Conservation (phyloP, 1,140 invertebrate species). For the Akabosia matsudoensis region DNA sequence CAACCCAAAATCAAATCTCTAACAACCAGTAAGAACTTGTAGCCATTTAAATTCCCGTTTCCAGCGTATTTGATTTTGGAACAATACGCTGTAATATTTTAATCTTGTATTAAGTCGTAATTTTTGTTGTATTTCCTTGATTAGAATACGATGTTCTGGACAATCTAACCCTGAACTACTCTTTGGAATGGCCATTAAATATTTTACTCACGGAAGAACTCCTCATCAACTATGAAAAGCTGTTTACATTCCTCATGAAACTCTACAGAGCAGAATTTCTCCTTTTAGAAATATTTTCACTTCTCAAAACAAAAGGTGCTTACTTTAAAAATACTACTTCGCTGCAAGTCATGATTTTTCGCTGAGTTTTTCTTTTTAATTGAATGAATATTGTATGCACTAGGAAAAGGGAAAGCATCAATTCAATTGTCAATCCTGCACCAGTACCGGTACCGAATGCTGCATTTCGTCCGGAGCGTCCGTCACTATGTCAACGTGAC, state of each 20-base stretch:
- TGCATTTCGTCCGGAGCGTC: constrained; percentile 42
- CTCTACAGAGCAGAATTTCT: constrained; percentile 39
- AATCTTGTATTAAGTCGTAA: not conserved
- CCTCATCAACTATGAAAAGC: constrained; percentile 31
- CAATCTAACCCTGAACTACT: constrained; percentile 28
- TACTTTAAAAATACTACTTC: not conserved
- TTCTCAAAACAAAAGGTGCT: constrained; percentile 39
- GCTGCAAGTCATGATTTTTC: not conserved
- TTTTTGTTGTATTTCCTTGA: constrained; percentile 3
- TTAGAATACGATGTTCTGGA: constrained; percentile 41
- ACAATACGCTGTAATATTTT: not conserved
- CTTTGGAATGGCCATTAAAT: constrained; percentile 43
- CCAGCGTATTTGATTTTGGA: not conserved
- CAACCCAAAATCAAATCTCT: not conserved
- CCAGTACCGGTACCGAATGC: constrained; percentile 29
- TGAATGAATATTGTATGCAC: too few species aligned
- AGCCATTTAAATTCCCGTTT: not conserved
- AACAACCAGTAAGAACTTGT: not conserved
- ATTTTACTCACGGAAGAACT: constrained; percentile 44
- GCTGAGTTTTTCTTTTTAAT: too few species aligned
- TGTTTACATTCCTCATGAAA: constrained; percentile 38
- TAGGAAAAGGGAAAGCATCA: constrained; percentile 30
- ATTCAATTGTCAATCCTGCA: constrained; percentile 30
- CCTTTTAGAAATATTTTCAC: constrained; percentile 23
- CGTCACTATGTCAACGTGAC: constrained; percentile 41